phyloP scores from a whole-genome alignment of 2,888 invertebrate genomes.

The Tipula lateralis region DNA sequence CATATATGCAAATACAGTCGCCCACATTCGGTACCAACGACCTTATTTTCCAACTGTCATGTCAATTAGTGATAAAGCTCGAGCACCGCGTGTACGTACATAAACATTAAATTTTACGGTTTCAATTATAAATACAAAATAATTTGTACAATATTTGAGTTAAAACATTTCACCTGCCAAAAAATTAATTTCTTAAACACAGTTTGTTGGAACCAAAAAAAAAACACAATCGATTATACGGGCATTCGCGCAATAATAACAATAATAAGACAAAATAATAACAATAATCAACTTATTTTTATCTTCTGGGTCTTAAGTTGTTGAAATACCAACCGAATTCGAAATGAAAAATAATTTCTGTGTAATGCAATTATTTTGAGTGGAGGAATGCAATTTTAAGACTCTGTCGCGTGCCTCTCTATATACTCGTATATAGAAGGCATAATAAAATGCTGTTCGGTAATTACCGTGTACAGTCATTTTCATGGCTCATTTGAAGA shows the following conservation, averaged over 20 bases:
- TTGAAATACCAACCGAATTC: not conserved
- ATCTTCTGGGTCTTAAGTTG: not conserved
- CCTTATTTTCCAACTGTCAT: not conserved
- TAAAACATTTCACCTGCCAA: not conserved
- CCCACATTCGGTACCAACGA: not conserved
- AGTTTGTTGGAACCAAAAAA: not conserved
- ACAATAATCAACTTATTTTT: slow-evolving; percentile 15
- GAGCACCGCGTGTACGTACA: not conserved
- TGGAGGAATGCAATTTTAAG: not conserved
- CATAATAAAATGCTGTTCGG: not conserved
- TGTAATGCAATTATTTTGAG: not conserved
- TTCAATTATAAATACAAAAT: not conserved
- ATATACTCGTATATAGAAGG: no score
- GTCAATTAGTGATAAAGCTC: not conserved
- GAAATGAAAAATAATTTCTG: not conserved
- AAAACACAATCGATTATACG: not conserved
- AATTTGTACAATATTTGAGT: not conserved
- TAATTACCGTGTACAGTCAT: not conserved
- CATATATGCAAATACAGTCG: no score
- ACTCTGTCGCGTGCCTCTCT: not conserved
- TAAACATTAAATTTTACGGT: not conserved
- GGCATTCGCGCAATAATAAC: slow-evolving; percentile 1
- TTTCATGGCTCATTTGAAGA: not conserved
- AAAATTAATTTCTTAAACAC: not conserved
- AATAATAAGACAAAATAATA: not conserved